Percentiles rank a stretch among this genome's conserved stretches.
Evolutionary conservation across 92 coral and sea anemone genomes (phyloP).

Genomic region (Zoanthus gigantus): DNA sequence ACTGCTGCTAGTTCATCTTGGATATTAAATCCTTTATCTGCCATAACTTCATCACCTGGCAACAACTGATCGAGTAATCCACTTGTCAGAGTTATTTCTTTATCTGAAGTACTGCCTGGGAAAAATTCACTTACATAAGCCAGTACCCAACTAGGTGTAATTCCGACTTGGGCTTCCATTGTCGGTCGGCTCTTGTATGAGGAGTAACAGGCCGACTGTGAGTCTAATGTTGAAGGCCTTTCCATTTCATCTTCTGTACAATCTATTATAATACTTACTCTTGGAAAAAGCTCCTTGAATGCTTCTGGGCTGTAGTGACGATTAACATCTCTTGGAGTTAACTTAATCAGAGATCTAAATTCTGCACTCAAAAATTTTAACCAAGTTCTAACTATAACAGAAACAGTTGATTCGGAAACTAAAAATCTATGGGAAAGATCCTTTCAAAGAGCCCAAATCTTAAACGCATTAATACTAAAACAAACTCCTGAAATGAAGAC

Average conservation of each 20-base stretch:
- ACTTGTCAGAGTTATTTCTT: constrained; percentile 55
- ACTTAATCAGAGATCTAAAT: constrained; percentile 50
- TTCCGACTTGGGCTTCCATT: constrained; percentile 53
- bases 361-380: constrained; percentile 50
- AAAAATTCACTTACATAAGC: constrained; percentile 55
- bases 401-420: constrained; percentile 50
- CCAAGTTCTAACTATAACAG: constrained; percentile 57
- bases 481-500: constrained; percentile 51
- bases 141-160: constrained; percentile 59
- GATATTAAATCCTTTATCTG: constrained; percentile 41
- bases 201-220: constrained; percentile 55
- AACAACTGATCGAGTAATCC: constrained; percentile 23
- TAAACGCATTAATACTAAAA: constrained; percentile 51
- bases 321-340: constrained; percentile 49
- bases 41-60: constrained; percentile 48
- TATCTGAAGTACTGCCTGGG: constrained; percentile 61
- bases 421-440: constrained; percentile 63
- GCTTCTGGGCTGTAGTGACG: constrained; percentile 45
- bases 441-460: constrained; percentile 66
- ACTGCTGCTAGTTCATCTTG: constrained; percentile 50
- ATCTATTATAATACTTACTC: constrained; percentile 34
- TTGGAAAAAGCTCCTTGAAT: constrained; percentile 50
- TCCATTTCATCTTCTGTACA: constrained; percentile 49
- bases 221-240: constrained; percentile 45
- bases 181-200: constrained; percentile 56